These are phyloP conservation scores for Mythimna loreyi DNA, from an alignment of 2,888 invertebrate genomes.

Conservation along the genomic window DNA sequence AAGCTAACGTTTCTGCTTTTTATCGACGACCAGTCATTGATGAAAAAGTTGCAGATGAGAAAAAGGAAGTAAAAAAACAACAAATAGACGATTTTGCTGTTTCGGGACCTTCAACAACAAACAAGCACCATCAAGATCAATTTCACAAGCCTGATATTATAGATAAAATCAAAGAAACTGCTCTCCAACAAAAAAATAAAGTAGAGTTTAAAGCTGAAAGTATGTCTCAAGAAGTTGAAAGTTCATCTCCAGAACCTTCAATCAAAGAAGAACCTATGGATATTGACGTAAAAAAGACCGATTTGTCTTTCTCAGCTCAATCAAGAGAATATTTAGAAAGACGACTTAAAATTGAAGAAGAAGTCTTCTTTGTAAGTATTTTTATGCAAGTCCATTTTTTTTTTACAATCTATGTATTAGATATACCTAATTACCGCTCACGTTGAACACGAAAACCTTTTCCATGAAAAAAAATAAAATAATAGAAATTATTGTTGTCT, in stretches of 20 bases:
- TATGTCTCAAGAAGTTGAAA: conserved; percentile 16
- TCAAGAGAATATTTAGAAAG: conserved; percentile 80
- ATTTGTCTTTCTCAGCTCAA: conserved; percentile 59
- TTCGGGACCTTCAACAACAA: conserved; percentile 65
- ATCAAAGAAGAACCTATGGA: conserved; percentile 46
- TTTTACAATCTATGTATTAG: neutral
- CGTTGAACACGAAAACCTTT: too few species aligned
- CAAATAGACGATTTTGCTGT: conserved; percentile 25
- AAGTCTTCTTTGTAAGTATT: conserved; percentile 86
- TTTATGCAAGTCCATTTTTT: neutral
- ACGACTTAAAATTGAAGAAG: conserved; percentile 85
- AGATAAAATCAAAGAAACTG: conserved; percentile 69
- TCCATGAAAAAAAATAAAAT: too few species aligned
- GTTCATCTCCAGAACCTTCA: neutral
- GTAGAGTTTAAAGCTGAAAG: conserved; percentile 31
- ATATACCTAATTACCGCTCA: neutral
- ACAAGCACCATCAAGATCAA: conserved; percentile 50
- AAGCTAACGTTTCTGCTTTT: conserved; percentile 93
- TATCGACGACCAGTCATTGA: conserved; percentile 78
- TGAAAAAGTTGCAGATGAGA: conserved; percentile 20
- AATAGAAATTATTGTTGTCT: too few species aligned
- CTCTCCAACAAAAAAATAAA: conserved; percentile 50
- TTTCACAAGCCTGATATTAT: conserved; percentile 72
- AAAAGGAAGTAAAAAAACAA: conserved; percentile 24
- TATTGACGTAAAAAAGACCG: conserved; percentile 39